These are phyloP conservation scores for Vandiemenella viatica DNA, from an alignment of 2,888 invertebrate species.

Conservation along the genomic window DNA sequence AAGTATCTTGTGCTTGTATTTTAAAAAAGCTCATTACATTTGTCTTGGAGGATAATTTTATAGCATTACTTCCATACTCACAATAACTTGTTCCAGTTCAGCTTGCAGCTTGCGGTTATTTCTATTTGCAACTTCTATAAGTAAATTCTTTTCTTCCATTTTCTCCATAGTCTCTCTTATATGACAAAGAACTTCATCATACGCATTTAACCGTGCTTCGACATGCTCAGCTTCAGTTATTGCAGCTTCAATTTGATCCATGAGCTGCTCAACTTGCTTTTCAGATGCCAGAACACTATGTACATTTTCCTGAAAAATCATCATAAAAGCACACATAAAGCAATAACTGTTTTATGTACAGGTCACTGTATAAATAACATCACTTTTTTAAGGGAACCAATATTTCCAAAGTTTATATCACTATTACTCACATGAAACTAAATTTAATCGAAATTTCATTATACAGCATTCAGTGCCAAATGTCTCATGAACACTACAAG, in stretches of 20 bases:
- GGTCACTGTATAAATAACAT: too few relatives aligned
- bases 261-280: slow-evolving; percentile 51
- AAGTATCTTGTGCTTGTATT: too few relatives aligned
- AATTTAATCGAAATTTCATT: too few relatives aligned
- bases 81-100: slow-evolving; percentile 64
- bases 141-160: slow-evolving; percentile 79
- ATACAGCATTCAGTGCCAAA: too few relatives aligned
- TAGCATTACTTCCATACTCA: too few relatives aligned
- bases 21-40: too few relatives aligned
- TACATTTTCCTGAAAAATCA: slow-evolving; percentile 56
- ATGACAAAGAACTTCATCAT: slow-evolving; percentile 68
- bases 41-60: too few relatives aligned
- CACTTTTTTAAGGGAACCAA: too few relatives aligned
- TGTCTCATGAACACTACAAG: too few relatives aligned
- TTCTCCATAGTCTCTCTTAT: slow-evolving; percentile 79
- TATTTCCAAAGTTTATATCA: background rate
- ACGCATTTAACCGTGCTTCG: slow-evolving; percentile 56
- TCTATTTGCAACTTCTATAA: slow-evolving; percentile 70
- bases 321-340: background rate
- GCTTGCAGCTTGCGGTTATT: slow-evolving; percentile 68
- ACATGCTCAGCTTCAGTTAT: slow-evolving; percentile 57
- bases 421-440: too few relatives aligned
- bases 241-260: slow-evolving; percentile 59
- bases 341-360: too few relatives aligned
- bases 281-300: slow-evolving; percentile 86